Percentiles rank a stretch among this genome's conserved stretches.
phyloP scores from a whole-genome alignment of 1,140 invertebrate genomes.

The Drosophila ananassae region DNA sequence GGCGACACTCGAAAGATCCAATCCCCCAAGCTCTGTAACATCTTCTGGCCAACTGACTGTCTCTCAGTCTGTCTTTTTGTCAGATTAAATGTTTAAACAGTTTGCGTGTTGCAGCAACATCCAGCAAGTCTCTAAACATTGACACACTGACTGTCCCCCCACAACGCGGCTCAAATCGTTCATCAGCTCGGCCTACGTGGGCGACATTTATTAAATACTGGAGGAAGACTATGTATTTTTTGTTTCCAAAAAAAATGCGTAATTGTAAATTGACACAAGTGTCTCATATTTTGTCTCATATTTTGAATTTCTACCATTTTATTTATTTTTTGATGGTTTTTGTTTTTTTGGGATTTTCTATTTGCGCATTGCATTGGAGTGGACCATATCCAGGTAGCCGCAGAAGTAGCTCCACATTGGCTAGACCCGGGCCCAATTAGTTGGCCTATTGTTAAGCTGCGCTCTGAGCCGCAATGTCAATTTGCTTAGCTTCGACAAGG shows the following conservation, averaged over 20 bases:
- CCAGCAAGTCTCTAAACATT: conserved; percentile 63
- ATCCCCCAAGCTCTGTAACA: conserved; percentile 50
- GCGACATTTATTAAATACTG: conserved; percentile 62
- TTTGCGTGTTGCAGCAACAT: conserved; percentile 72
- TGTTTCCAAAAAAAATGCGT: conserved; percentile 67
- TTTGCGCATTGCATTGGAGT: conserved; percentile 71
- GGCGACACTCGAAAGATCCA: conserved; percentile 9
- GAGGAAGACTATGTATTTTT: conserved; percentile 51
- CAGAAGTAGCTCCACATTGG: conserved; percentile 2
- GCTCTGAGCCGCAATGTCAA: conserved; percentile 72
- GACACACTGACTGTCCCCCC: conserved; percentile 36
- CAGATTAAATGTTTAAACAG: conserved; percentile 80
- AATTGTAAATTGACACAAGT: conserved; percentile 79
- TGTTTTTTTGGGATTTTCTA: conserved; percentile 75
- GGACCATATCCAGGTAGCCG: conserved; percentile 32
- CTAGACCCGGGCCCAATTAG: conserved; percentile 72
- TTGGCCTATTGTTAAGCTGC: conserved; percentile 67
- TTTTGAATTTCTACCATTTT: conserved; percentile 49
- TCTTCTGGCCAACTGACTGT: conserved; percentile 43
- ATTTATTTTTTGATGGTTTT: conserved; percentile 32
- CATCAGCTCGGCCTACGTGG: conserved; percentile 55
- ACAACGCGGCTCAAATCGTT: conserved; percentile 52
- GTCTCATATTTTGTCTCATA: conserved; percentile 17
- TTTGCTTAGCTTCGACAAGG: conserved; percentile 64
- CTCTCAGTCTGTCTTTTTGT: conserved; percentile 7